Evolutionary conservation across 2,888 invertebrate genomes (phyloP).

Genomic region (Catocala nupta): DNA sequence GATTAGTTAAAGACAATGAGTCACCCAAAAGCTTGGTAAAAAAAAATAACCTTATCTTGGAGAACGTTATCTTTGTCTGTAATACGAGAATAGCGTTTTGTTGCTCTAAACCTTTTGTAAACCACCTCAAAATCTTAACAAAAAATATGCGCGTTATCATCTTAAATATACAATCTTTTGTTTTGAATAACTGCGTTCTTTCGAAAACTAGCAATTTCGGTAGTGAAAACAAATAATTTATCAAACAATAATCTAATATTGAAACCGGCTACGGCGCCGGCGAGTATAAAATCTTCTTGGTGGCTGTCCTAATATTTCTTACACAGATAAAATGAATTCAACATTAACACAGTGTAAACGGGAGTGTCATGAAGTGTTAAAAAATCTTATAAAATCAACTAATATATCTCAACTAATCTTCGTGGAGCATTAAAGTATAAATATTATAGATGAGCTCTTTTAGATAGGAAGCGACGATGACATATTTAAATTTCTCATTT

Average conservation of each 20-base stretch:
- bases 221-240: slow-evolving; percentile 27
- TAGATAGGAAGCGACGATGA: slow-evolving; percentile 82
- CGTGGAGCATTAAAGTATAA: slow-evolving; percentile 68
- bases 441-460: slow-evolving; percentile 72
- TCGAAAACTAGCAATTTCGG: slow-evolving; percentile 11
- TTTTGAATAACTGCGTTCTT: slow-evolving; percentile 3
- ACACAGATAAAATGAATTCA: slow-evolving; percentile 55
- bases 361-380: slow-evolving; percentile 62
- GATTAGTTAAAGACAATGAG: slow-evolving; percentile 16
- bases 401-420: slow-evolving; percentile 67
- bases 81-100: slow-evolving; percentile 70
- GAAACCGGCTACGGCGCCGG: slow-evolving; percentile 15
- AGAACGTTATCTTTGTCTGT: slow-evolving; percentile 68
- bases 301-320: slow-evolving; percentile 46
- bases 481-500: slow-evolving; percentile 81
- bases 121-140: slow-evolving; percentile 1
- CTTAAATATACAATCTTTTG: slow-evolving; percentile 2
- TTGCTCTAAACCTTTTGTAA: slow-evolving; percentile 43
- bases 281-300: slow-evolving; percentile 27
- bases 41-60: slow-evolving; percentile 58
- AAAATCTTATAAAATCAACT: slow-evolving; percentile 55
- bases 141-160: slow-evolving; percentile 14
- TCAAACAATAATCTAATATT: slow-evolving; percentile 28
- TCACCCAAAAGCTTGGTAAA: slow-evolving; percentile 13
- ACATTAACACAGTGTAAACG: slow-evolving; percentile 65